These are phyloP conservation scores for Blera fallax DNA, from an alignment of 2,888 invertebrate genomes.

Conservation along the genomic window DNA sequence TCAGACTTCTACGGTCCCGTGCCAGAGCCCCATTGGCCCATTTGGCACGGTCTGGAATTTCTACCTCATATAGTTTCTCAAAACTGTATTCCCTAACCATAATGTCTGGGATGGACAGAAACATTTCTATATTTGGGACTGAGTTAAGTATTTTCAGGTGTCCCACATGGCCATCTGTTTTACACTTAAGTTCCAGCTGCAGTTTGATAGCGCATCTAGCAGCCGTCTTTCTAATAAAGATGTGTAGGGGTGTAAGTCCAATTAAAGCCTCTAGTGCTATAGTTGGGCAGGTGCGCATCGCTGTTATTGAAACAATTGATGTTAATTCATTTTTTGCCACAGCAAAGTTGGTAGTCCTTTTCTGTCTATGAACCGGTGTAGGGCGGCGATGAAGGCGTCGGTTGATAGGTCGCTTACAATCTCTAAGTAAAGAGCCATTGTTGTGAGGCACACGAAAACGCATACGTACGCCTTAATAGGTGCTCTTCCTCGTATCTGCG, in stretches of 20 bases:
- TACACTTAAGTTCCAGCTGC: too few species aligned
- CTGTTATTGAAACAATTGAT: constrained; percentile 9
- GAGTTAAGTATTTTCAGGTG: too few species aligned
- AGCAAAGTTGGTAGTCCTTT: constrained; percentile 57
- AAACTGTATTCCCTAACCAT: too few species aligned
- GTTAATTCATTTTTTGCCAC: constrained; percentile 52
- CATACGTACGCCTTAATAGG: constrained; percentile 36
- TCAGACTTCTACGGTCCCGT: too few species aligned
- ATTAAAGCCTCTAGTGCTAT: constrained; percentile 2
- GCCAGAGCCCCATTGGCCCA: too few species aligned
- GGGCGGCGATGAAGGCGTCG: constrained; percentile 45
- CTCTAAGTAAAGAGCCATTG: constrained; percentile 59
- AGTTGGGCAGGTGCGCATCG: constrained; percentile 37
- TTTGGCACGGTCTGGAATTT: too few species aligned
- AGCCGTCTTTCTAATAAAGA: constrained; percentile 56
- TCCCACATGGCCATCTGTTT: too few species aligned
- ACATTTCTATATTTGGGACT: too few species aligned
- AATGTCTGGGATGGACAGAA: too few species aligned
- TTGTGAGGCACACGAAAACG: constrained; percentile 52
- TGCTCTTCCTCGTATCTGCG: constrained; percentile 35
- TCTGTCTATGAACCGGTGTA: constrained; percentile 51
- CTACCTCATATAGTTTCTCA: too few species aligned
- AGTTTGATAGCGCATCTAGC: too few species aligned
- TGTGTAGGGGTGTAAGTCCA: constrained; percentile 61
- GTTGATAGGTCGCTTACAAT: constrained; percentile 52